Conservation (phyloP, 2,888 invertebrate genomes). For the Neoascia interrupta region DNA sequence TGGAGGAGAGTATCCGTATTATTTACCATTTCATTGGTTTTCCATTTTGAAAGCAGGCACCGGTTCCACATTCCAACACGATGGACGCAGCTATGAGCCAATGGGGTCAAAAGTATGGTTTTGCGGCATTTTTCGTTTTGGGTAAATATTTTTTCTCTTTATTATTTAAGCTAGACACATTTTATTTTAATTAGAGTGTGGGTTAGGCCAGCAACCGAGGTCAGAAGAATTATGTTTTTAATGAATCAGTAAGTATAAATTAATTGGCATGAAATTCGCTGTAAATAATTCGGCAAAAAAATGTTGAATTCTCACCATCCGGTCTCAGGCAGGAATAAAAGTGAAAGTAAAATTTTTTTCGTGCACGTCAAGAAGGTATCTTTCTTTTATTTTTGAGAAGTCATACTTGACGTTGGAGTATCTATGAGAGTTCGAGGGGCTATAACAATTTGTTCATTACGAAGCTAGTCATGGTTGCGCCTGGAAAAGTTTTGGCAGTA, state of each 20-base stretch:
- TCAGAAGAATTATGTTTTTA: too few species aligned
- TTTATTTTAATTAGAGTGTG: constrained; percentile 35
- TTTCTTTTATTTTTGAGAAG: constrained; percentile 42
- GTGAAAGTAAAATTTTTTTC: constrained; percentile 4
- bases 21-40: constrained; percentile 54
- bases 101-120: constrained; percentile 34
- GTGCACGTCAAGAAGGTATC: constrained; percentile 16
- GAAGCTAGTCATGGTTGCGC: background rate
- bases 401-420: constrained; percentile 6
- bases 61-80: constrained; percentile 62
- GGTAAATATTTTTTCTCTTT: too few species aligned
- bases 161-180: constrained; percentile 1
- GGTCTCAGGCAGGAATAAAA: background rate
- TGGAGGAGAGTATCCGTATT: constrained; percentile 13
- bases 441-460: constrained; percentile 39
- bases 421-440: constrained; percentile 39
- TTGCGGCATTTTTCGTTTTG: constrained; percentile 7
- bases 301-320: too few species aligned
- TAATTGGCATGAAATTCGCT: too few species aligned
- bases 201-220: constrained; percentile 34
- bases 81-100: too few species aligned
- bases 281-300: too few species aligned
- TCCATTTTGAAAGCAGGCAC: constrained; percentile 54
- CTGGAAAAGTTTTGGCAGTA: too few species aligned
- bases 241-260: too few species aligned